phyloP scores from a whole-genome alignment of 2,797 vertebrate species.

The Novumbra hubbsi region DNA sequence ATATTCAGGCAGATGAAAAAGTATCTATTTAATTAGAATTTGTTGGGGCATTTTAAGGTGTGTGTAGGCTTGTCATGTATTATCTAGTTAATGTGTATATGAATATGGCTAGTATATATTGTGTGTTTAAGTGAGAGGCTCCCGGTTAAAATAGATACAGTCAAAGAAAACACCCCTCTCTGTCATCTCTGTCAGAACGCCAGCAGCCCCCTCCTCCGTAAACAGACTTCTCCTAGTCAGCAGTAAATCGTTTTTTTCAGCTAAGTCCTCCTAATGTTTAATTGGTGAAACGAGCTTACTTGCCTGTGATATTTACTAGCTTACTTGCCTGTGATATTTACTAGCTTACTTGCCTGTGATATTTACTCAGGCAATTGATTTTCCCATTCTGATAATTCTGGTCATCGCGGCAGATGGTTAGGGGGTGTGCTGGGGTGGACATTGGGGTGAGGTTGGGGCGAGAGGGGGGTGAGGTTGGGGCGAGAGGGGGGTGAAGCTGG shows the following conservation, averaged over 20 bases:
- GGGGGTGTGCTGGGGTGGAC: not conserved
- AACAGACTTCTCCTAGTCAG: slow-evolving; percentile 10
- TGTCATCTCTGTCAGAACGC: not conserved
- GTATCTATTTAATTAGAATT: too few relatives aligned
- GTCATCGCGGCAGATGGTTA: slow-evolving; percentile 65
- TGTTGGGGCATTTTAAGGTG: too few relatives aligned
- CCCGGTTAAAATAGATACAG: too few relatives aligned
- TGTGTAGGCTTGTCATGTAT: too few relatives aligned
- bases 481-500: slow-evolving; percentile 61
- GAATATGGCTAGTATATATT: too few relatives aligned
- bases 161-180: too few relatives aligned
- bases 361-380: slow-evolving; percentile 78
- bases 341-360: slow-evolving; percentile 51
- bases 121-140: too few relatives aligned
- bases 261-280: too few relatives aligned
- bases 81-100: too few relatives aligned
- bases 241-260: slow-evolving; percentile 20
- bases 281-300: slow-evolving; percentile 16
- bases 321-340: slow-evolving; percentile 24
- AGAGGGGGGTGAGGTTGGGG: not conserved
- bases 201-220: not conserved
- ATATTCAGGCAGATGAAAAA: too few relatives aligned
- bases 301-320: slow-evolving; percentile 19
- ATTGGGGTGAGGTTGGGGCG: too few relatives aligned
- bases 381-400: slow-evolving; percentile 65